Evolutionary conservation across 2,888 invertebrate genomes (phyloP), one percentile per base, ranked within the genome.

Genomic region (Seladonia tumulorum): DNA sequence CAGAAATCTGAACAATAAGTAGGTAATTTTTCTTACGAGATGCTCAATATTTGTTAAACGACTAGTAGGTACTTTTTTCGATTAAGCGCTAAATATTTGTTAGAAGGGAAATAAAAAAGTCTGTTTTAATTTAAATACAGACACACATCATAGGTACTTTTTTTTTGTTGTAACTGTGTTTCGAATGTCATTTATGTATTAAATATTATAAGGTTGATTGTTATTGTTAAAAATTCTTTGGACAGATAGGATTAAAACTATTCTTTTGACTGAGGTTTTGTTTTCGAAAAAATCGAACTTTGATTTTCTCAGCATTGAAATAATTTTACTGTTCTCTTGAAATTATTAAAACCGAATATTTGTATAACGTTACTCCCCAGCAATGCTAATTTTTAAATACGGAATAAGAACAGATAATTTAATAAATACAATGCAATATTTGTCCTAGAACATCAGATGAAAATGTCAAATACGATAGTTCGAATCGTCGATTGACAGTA

Each of bases 1-100:
- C 0, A 76, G 39, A n/a, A 75, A 35, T 7, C 14, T 42, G 53
- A 18, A n/a, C 0, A 10, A 72, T 45, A n/a, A 47, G 87, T 82
- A 89, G 75, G 88, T 86, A 75, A 49, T 42, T 53, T 49, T n/a
- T 53, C 53, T n/a, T n/a, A n/a, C 22, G n/a, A n/a, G 22, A 10
- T 53, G n/a, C 53, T 53, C 53, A 10, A 10, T 53, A 53, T 53
- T 53, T 53, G 53, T 53, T 22, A 53, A 22, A 53, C 53, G 10
- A 53, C 2, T 22, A 63, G 60, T 53, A 53, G 53, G 22, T 53
- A 63, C 16, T 63, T 29, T 63, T 49, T 29, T 14, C 25, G 12
- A 60, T 14, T 25, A 60, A 60, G 2, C 25, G 14, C 12, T 29
- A 25, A 63, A 29, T 16, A 63, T 16, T 25, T 16, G 5, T 63